Conservation (phyloP, 1,140 invertebrate genomes). For the Psix sp. region DNA sequence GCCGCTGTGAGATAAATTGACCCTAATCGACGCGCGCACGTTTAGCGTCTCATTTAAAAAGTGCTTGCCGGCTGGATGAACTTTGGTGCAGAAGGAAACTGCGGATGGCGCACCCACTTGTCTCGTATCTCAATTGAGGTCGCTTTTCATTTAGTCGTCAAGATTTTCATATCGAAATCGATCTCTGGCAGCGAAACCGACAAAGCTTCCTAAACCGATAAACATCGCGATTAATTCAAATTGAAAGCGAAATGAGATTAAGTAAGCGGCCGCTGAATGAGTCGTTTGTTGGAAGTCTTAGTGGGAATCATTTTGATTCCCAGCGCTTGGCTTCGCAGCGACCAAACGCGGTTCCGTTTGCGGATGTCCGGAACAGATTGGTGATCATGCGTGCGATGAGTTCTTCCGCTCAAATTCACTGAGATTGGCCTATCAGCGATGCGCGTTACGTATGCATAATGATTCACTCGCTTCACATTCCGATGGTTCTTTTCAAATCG, state of each 20-base stretch:
- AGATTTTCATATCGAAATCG: too few relatives aligned
- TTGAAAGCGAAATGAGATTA: neutral
- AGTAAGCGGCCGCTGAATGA: neutral
- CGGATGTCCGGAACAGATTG: constrained; percentile 59
- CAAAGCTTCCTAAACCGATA: too few relatives aligned
- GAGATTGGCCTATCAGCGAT: constrained; percentile 36
- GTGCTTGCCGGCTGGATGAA: constrained; percentile 27
- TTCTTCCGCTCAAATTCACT: constrained; percentile 51
- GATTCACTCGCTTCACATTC: constrained; percentile 17
- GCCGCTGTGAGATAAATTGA: constrained; percentile 29
- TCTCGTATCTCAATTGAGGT: constrained; percentile 19
- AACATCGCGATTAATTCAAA: neutral
- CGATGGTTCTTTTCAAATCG: constrained; percentile 22
- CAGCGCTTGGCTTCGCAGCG: constrained; percentile 26
- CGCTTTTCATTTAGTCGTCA: neutral
- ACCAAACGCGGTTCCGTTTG: constrained; percentile 32
- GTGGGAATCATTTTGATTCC: constrained; percentile 43
- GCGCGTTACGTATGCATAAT: constrained; percentile 20
- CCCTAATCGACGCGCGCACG: constrained; percentile 33
- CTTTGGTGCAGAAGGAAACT: constrained; percentile 26
- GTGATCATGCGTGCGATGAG: constrained; percentile 58
- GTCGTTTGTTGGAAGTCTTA: constrained; percentile 4
- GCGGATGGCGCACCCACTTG: constrained; percentile 14
- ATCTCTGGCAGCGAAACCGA: too few relatives aligned
- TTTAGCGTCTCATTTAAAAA: constrained; percentile 34